A percentile compares a stretch with the other conserved stretches of the same genome.
phyloP scores from a whole-genome alignment of 2,797 vertebrate species.

The Danionella dracula region DNA sequence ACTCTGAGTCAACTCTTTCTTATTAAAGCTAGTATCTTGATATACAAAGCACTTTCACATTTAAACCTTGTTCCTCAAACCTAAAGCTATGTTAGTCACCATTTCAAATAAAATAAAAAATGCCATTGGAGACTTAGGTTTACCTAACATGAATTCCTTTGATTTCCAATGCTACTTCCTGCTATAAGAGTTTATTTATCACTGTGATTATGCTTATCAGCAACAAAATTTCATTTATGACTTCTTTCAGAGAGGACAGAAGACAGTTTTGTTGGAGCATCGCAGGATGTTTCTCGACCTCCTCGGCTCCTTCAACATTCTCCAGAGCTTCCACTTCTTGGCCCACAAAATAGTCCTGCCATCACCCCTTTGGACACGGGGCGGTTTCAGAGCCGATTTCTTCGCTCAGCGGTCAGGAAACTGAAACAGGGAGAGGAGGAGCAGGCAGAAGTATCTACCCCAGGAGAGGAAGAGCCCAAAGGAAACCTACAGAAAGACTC shows the following conservation, averaged over 20 bases:
- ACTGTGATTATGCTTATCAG: too few relatives aligned
- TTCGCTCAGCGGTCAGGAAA: conserved; percentile 76
- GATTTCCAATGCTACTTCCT: too few relatives aligned
- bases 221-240: too few relatives aligned
- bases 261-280: conserved; percentile 66
- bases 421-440: conserved; percentile 54
- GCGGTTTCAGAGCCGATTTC: conserved; percentile 85
- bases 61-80: too few relatives aligned
- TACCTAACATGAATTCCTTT: too few relatives aligned
- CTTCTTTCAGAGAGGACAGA: conserved; percentile 60
- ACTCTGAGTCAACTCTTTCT: too few relatives aligned
- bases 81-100: too few relatives aligned
- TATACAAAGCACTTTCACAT: too few relatives aligned
- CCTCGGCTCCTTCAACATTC: conserved; percentile 40
- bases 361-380: conserved; percentile 87
- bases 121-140: too few relatives aligned
- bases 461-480: conserved; percentile 41
- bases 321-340: conserved; percentile 60
- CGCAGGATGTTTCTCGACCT: conserved; percentile 58
- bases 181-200: too few relatives aligned
- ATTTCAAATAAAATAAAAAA: too few relatives aligned
- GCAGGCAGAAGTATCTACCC: conserved; percentile 33
- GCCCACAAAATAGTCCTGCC: conserved; percentile 64
- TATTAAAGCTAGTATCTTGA: too few relatives aligned
- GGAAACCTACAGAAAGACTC: conserved; percentile 70